Evolutionary conservation across 2,888 invertebrate genomes (phyloP).

Genomic region (Chrysolina americana): DNA sequence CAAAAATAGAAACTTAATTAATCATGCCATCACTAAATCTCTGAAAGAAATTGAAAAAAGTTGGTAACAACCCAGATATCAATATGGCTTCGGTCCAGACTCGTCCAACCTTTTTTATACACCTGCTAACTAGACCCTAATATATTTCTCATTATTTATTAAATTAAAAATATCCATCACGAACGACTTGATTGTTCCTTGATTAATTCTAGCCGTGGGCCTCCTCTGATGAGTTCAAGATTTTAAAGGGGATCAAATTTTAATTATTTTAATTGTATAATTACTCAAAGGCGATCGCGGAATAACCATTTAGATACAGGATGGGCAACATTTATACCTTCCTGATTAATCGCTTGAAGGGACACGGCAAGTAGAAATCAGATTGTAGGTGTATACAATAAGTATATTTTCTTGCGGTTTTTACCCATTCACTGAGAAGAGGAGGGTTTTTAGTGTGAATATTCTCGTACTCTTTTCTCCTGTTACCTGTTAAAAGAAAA

Average conservation of each 20-base stretch:
- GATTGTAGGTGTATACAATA: too few species aligned
- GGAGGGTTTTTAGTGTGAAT: too few species aligned
- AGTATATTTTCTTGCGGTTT: too few species aligned
- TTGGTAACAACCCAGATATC: conserved; percentile 5
- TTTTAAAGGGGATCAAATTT: conserved; percentile 69
- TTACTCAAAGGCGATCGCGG: conserved; percentile 67
- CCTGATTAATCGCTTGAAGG: too few species aligned
- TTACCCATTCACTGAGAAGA: too few species aligned
- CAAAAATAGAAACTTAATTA: conserved; percentile 1
- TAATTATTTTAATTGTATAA: conserved; percentile 57
- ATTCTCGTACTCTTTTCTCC: too few species aligned
- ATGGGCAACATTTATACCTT: not conserved
- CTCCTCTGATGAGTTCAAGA: conserved; percentile 68
- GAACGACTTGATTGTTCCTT: conserved; percentile 65
- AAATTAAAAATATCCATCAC: conserved; percentile 70
- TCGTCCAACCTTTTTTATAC: conserved; percentile 65
- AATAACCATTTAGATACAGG: not conserved
- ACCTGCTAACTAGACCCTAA: conserved; percentile 68
- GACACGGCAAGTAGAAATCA: too few species aligned
- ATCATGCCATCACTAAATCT: conserved; percentile 1
- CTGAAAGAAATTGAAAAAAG: not conserved
- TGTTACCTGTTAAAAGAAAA: too few species aligned
- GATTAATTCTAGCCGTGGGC: conserved; percentile 68
- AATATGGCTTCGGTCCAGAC: conserved; percentile 40
- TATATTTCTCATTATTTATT: conserved; percentile 70